Percentiles rank a stretch among this genome's conserved stretches.
phyloP scores from a whole-genome alignment of 2,888 invertebrate species.

The Anaspis maculata region DNA sequence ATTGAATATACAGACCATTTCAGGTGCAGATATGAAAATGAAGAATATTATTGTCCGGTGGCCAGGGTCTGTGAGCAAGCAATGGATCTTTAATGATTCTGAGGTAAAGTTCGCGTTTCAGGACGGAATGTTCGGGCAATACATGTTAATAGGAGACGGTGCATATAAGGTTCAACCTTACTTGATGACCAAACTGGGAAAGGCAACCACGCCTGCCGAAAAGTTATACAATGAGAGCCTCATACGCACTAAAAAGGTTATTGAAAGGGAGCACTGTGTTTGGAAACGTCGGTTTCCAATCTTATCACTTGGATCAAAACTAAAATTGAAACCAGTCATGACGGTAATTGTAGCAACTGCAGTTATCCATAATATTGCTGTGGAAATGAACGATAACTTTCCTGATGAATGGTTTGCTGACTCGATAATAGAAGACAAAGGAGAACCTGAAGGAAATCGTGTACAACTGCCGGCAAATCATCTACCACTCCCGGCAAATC shows the following conservation, averaged over 20 bases:
- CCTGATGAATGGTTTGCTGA: constrained; percentile 2
- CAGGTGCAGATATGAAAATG: constrained; percentile 15
- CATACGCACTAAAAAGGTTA: constrained; percentile 7
- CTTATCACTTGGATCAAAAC: constrained; percentile 2
- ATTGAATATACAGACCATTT: constrained; percentile 27
- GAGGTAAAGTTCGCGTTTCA: constrained; percentile 9
- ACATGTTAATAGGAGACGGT: constrained; percentile 6
- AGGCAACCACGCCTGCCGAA: constrained; percentile 5
- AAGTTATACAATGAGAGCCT: constrained; percentile 8
- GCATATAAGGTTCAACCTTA: constrained; percentile 5
- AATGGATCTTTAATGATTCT: constrained; percentile 30
- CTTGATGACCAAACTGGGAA: constrained; percentile 6
- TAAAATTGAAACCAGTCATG: not conserved
- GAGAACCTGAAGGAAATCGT: not conserved
- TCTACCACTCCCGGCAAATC: not conserved
- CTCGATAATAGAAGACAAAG: not conserved
- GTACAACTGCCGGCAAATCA: too few relatives aligned
- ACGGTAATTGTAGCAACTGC: constrained; percentile 6
- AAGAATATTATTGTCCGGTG: constrained; percentile 18
- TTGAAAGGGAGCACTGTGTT: constrained; percentile 19
- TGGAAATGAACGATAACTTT: constrained; percentile 4
- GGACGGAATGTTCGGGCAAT: constrained; percentile 3
- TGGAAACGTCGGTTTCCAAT: constrained; percentile 19
- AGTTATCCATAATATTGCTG: constrained; percentile 5
- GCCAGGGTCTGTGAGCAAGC: constrained; percentile 26